Base-by-base conservation (phyloP, 2,888 invertebrate genomes). In the Aproaerema taeniolella region DNA sequence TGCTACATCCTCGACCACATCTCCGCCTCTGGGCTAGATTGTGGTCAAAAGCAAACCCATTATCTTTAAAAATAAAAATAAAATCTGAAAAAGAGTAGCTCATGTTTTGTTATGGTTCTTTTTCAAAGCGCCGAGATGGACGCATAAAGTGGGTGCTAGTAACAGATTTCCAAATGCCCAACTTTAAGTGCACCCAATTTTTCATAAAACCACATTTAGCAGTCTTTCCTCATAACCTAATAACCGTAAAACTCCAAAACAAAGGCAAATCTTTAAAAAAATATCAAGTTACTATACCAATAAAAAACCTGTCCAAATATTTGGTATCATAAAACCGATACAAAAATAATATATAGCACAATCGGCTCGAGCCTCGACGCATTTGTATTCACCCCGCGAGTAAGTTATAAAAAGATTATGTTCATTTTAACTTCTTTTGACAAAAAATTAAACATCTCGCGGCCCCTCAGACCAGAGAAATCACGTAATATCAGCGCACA, bases 261-360 rank as follows among this genome's bases (percentile, higher is more conserved):
- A 70, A 73, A 72, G 69, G 67, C 58, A 58, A 62, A 68, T 65
- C 65, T 62, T 52, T 6, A 46, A 61, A 60, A 82, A 83, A 81
- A 79, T 85, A 86, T 86, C 86, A 83, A 59, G 76, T 86, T 85
- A 81, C 85, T 55, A 50, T 51, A 58, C 67, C 72, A 67, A 80
- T 81, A 78, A 80, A 79, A 81, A 67, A 76, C 74, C 62, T 79
- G 83, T 86, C 83, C 77, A 85, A 86, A 85, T 81, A 85, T 86
- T 85, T 85, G 63, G 74, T 75, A 76, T 73, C 78, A 83, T 80
- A 81, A 85, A 83, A 78, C 72, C 75, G 61, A 85, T 83, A 78
- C 73, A 68, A 67, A 69, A 68, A 66, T 79, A 83, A 83, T 75
- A 81, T 83, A 82, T 81, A 79, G 81, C 73, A 66, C 66, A 83